Percentiles rank a stretch among this genome's conserved stretches.
These are phyloP conservation scores for Chaetodon auriga DNA, from an alignment of 2,113 vertebrate species.

Conservation along the genomic window DNA sequence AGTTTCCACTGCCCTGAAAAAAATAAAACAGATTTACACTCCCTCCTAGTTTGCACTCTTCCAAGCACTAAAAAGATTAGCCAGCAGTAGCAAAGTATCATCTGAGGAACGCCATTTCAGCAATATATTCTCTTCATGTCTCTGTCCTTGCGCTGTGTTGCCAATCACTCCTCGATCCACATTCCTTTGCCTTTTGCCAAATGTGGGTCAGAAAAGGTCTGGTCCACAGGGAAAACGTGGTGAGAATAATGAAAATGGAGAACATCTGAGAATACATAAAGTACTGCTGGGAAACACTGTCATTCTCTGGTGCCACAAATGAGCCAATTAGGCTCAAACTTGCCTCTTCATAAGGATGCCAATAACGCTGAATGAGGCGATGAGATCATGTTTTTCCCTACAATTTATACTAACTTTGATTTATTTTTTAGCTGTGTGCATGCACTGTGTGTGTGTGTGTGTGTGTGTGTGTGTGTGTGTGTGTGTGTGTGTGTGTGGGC, in stretches of 20 bases:
- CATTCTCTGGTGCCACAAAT: slow-evolving; percentile 44
- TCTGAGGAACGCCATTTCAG: slow-evolving; percentile 55
- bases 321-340: slow-evolving; percentile 63
- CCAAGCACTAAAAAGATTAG: slow-evolving; percentile 59
- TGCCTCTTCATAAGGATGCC: slow-evolving; percentile 35
- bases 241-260: slow-evolving; percentile 45
- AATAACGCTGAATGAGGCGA: slow-evolving; percentile 30
- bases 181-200: slow-evolving; percentile 47
- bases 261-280: slow-evolving; percentile 45
- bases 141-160: slow-evolving; percentile 42
- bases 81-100: slow-evolving; percentile 52
- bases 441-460: slow-evolving; percentile 1
- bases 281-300: slow-evolving; percentile 24
- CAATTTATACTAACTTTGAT: slow-evolving; percentile 39
- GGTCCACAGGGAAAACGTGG: slow-evolving; percentile 16
- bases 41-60: slow-evolving; percentile 46
- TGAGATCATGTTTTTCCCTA: slow-evolving; percentile 19
- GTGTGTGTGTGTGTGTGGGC: slow-evolving; percentile 12
- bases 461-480: slow-evolving; percentile 11
- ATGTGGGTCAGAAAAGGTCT: slow-evolving; percentile 60
- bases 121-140: slow-evolving; percentile 28
- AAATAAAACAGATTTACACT: slow-evolving; percentile 65
- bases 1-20: slow-evolving; percentile 40
- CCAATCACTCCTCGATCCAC: slow-evolving; percentile 40
- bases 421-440: slow-evolving; percentile 32